phyloP scores from a whole-genome alignment of 2,888 invertebrate species.

The Chromoteleia sp. region DNA sequence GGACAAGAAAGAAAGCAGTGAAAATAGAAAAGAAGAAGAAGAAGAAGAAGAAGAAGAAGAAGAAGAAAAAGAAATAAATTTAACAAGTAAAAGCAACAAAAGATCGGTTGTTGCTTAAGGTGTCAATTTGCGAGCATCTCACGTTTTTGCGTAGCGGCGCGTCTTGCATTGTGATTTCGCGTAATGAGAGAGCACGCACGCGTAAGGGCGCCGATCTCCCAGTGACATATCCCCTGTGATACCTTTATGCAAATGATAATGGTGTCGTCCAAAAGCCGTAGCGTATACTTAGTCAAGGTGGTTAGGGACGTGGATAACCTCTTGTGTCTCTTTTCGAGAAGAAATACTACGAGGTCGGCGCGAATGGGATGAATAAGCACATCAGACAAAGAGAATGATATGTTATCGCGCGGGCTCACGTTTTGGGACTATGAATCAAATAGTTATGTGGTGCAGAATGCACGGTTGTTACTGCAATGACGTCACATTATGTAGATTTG shows the following conservation, averaged over 20 bases:
- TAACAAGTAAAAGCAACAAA: constrained; percentile 44
- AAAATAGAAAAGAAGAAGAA: too few species aligned
- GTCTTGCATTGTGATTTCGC: constrained; percentile 79
- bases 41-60: background rate
- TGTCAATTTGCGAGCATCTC: constrained; percentile 80
- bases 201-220: constrained; percentile 71
- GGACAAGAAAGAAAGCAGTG: too few species aligned
- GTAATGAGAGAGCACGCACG: constrained; percentile 82
- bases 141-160: constrained; percentile 80
- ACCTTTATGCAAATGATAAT: constrained; percentile 78
- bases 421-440: constrained; percentile 64
- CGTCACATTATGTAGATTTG: constrained; percentile 62
- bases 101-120: constrained; percentile 74
- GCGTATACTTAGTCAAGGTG: constrained; percentile 71
- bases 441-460: constrained; percentile 51
- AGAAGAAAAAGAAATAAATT: constrained; percentile 23
- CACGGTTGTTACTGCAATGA: constrained; percentile 49
- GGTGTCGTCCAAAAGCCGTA: constrained; percentile 73
- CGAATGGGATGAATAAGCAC: constrained; percentile 56
- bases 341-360: constrained; percentile 68
- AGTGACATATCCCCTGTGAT: constrained; percentile 64
- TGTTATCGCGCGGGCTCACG: constrained; percentile 56
- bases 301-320: constrained; percentile 73
- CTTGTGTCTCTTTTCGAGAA: constrained; percentile 64
- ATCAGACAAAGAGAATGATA: constrained; percentile 68